Evolutionary conservation across 2,113 vertebrate genomes (phyloP).

Genomic region (Clarias batrachus): DNA sequence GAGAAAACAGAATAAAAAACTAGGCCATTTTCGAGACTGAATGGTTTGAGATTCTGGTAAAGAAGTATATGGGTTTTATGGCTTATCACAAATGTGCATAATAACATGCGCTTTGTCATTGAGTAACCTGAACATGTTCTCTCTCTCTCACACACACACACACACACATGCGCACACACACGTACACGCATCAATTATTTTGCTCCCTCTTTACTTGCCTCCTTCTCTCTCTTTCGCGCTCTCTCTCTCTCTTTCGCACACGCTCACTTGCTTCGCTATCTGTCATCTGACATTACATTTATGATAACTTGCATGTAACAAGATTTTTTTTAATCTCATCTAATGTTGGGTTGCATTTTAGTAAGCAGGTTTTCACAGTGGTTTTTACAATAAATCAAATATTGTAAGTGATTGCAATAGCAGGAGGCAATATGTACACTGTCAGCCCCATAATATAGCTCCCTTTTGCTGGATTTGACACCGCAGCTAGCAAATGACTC

Average conservation of each 20-base stretch:
- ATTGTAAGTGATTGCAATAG: not conserved
- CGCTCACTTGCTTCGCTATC: not conserved
- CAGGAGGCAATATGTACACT: not conserved
- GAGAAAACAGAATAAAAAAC: constrained; percentile 19
- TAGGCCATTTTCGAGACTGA: constrained; percentile 15
- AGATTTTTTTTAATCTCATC: constrained; percentile 13
- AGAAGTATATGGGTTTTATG: constrained; percentile 16
- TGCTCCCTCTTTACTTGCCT: not conserved
- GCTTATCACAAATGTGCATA: constrained; percentile 20
- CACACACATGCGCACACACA: too few relatives aligned
- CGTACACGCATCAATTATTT: too few relatives aligned
- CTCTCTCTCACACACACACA: not conserved
- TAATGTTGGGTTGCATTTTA: not conserved
- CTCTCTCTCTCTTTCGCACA: not conserved
- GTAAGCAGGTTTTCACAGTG: not conserved
- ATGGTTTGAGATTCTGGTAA: constrained; percentile 2
- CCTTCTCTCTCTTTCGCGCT: not conserved
- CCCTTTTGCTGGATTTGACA: not conserved
- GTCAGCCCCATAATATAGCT: not conserved
- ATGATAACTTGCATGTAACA: constrained; percentile 19
- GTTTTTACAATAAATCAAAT: constrained; percentile 1
- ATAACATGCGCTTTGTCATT: not conserved
- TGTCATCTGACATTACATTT: constrained; percentile 34
- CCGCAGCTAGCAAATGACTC: not conserved
- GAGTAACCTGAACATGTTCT: not conserved